phyloP scores from a whole-genome alignment of 2,888 invertebrate genomes.

The Caenorhabditis sp. region DNA sequence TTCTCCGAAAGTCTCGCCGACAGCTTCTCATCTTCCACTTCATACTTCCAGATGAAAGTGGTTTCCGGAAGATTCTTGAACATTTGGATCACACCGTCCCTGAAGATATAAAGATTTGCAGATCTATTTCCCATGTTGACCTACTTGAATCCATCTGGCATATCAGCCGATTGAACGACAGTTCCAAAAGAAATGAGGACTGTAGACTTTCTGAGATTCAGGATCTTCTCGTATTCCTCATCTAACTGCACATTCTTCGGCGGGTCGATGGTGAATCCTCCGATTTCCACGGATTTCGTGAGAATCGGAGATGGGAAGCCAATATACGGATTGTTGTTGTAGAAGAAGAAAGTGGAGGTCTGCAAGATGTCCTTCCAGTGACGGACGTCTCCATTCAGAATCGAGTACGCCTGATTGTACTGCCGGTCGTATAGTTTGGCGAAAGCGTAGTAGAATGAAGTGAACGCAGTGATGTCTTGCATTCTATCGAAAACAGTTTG shows the following conservation, averaged over 20 bases:
- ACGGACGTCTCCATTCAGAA: conserved; percentile 39
- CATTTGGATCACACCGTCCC: conserved; percentile 27
- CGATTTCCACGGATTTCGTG: conserved; percentile 38
- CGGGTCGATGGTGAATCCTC: conserved; percentile 43
- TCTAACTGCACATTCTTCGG: conserved; percentile 18
- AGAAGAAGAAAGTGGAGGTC: conserved; percentile 41
- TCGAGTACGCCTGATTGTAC: conserved; percentile 28
- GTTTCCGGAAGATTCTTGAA: conserved; percentile 34
- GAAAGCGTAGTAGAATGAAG: conserved; percentile 46
- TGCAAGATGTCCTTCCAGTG: conserved; percentile 40
- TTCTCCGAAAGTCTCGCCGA: conserved; percentile 23
- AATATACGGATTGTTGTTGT: conserved; percentile 48
- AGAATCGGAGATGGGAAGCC: conserved; percentile 42
- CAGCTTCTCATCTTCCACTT: conserved; percentile 28
- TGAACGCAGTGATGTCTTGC: conserved; percentile 37
- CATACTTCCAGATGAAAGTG: conserved; percentile 58
- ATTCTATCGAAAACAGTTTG: conserved; percentile 34
- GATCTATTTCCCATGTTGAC: background rate
- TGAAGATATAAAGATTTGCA: background rate
- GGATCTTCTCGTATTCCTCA: conserved; percentile 39
- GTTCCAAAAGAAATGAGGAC: conserved; percentile 54
- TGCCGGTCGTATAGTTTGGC: conserved; percentile 34
- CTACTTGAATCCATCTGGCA: conserved; percentile 43
- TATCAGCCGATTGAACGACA: conserved; percentile 47
- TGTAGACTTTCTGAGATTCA: conserved; percentile 29